A percentile compares a stretch with the other conserved stretches of the same genome.
Conservation (phyloP, 2,797 vertebrate genomes). For the Acomys russatus region DNA sequence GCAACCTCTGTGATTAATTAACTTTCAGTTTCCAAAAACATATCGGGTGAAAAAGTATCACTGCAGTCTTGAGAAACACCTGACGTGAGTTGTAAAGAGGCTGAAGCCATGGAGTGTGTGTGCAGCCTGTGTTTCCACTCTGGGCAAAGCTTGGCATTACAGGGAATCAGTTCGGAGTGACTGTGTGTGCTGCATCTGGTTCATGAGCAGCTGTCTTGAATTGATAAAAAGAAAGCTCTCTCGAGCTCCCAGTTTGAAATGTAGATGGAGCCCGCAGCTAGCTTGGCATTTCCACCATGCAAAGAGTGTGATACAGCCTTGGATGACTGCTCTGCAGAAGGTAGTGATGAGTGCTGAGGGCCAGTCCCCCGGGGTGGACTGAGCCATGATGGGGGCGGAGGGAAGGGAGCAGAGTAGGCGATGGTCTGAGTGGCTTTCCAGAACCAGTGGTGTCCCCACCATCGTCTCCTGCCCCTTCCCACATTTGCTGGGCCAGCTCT, state of each 20-base stretch:
- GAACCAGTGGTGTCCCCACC: not conserved
- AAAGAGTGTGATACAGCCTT: not conserved
- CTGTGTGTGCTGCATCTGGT: not conserved
- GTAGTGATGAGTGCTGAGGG: no score
- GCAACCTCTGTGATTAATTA: slow-evolving; percentile 42
- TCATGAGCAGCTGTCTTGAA: not conserved
- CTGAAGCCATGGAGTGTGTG: not conserved
- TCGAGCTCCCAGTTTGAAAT: slow-evolving; percentile 33
- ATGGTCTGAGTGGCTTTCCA: not conserved
- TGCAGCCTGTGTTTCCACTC: not conserved
- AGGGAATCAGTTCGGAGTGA: slow-evolving; percentile 20
- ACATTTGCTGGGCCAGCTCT: not conserved
- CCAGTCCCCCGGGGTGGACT: no score
- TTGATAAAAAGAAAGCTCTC: not conserved
- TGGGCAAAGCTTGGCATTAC: not conserved
- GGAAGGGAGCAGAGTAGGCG: not conserved
- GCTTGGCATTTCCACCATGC: not conserved
- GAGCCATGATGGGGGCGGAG: not conserved
- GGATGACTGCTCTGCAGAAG: not conserved
- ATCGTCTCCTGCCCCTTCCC: not conserved
- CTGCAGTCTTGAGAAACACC: not conserved
- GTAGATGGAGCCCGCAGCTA: not conserved
- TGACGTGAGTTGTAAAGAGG: not conserved
- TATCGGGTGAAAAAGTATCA: not conserved
- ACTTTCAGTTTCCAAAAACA: slow-evolving; percentile 40